Evolutionary conservation across 2,888 invertebrate genomes (phyloP), one percentile per base, ranked within the genome.

Genomic region (Pseudeuparius sepicola): DNA sequence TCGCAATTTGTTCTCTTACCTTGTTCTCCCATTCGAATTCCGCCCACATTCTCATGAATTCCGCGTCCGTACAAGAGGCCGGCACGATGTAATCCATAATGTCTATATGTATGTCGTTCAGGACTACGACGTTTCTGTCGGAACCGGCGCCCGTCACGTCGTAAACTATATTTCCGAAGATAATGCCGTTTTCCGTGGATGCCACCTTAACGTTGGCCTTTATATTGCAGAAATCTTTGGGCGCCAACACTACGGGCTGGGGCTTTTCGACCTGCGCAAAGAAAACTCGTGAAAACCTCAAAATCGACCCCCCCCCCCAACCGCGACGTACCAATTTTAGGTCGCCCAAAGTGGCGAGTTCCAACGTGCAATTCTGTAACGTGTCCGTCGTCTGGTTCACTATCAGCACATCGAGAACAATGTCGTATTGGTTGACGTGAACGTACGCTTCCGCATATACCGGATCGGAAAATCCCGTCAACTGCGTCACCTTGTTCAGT

Each of bases 21-120:
- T 99, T 99, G 65, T 99, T 99, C 69, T 99, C 98, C 98, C 98
- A 99, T 66, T 99, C 98, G 67, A 99, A 99, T 70, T 97, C 97
- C 2, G 94, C 92, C 98, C 98, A 99, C 98, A 99, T 99, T 65
- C 88, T 84, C 4, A 98, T 68, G 72, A 98, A 99, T 67, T 98
- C 97, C 0, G 82, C 78, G 62, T 98, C 98, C 33, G 82, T 87
- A 63, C 97, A 97, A 24, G 72, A 65, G 10, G 93, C 93, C 12
- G 96, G 96, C 55, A 96, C 84, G 55, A 96, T 94, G 66, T 96
- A 96, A 68, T 99, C 98, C 88, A 98, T 94, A 50, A 98, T 96
- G 65, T 98, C 98, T 57, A 99, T 96, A 63, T 97, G 96, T 55
- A 99, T 97, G 62, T 99, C 98, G 61, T 97, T 96, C 31, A 99